Evolutionary conservation across 2,888 invertebrate species (phyloP).

Genomic region (Fissipunctia ypsillon): DNA sequence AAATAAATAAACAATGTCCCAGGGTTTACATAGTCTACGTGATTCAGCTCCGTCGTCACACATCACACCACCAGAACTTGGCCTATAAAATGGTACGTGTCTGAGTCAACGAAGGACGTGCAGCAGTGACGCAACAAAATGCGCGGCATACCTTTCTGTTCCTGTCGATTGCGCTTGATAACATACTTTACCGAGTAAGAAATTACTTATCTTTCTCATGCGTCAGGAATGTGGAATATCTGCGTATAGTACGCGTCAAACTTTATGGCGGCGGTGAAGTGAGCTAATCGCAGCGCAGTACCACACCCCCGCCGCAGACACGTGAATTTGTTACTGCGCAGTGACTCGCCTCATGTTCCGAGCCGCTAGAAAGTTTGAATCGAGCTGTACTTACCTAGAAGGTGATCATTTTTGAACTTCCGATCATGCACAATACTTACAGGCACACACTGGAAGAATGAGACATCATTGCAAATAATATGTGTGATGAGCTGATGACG

Average conservation of each 20-base stretch:
- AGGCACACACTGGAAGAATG: neutral
- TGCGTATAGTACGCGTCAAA: too few species aligned
- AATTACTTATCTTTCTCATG: conserved; percentile 56
- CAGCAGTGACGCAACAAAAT: conserved; percentile 67
- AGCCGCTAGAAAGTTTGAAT: too few species aligned
- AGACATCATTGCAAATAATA: neutral
- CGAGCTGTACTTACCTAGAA: too few species aligned
- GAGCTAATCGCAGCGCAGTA: too few species aligned
- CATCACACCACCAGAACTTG: conserved; percentile 67
- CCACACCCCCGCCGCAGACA: too few species aligned
- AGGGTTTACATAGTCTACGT: conserved; percentile 20
- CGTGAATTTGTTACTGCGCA: too few species aligned
- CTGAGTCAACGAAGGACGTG: conserved; percentile 69
- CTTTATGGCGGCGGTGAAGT: too few species aligned
- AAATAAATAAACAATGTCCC: conserved; percentile 4
- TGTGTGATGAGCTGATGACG: neutral
- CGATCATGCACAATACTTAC: neutral
- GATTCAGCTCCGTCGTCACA: conserved; percentile 60
- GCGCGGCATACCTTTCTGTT: conserved; percentile 69
- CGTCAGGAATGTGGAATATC: conserved; percentile 52
- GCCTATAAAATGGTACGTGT: conserved; percentile 49
- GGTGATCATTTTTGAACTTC: conserved; percentile 13
- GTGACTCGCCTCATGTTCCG: too few species aligned
- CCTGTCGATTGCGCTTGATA: conserved; percentile 63
- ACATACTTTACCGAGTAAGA: conserved; percentile 42